Base-by-base conservation (phyloP, 2,888 invertebrate species). In the Margaritifera margaritifera region DNA sequence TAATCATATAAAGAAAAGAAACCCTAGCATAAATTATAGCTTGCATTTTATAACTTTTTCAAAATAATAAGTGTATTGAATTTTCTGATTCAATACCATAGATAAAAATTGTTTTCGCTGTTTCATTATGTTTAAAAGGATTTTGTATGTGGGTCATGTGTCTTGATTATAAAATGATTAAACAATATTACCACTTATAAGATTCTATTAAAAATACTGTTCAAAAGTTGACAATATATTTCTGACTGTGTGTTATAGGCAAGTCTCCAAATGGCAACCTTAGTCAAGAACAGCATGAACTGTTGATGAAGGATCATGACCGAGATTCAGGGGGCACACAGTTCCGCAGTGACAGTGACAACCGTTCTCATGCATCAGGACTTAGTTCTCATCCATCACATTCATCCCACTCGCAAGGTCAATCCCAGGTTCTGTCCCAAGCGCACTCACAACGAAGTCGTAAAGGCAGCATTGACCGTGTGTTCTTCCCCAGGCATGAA, bases 401-500 rank as follows among this genome's bases (percentile, higher is more conserved):
- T 71, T 85, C 85, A n/a, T 87, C 86, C 91, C 92, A 81, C 92
- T 74, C 77, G 4, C 77, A 77, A 55, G 74, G 72, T 1, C 74
- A 71, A 65, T 75, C 78, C 19, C 77, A 77, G 66, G 71, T 72
- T 24, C 74, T 66, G 25, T 74, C 77, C 6, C 74, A 75, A 54
- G 42, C 42, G 3, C 74, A 75, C 54, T 80, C 80, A 8, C 78
- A 81, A 42, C 79, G 81, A 56, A 83, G 82, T 71, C 79, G 82
- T 71, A 78, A 84, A 54, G 74, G 79, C 22, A 93, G 93, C 69
- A 95, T 94, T 83, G 96, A 96, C 78, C 94, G 94, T 80, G 90
- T 96, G 19, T 92, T 94, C 0, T 88, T 86, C 67, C 94, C 95
- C 0, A 91, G 96, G 52, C 92, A 93, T 4, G 92, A 95, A 68